Conservation (phyloP, 1,140 invertebrate species). For the Bombyx mandarina region DNA sequence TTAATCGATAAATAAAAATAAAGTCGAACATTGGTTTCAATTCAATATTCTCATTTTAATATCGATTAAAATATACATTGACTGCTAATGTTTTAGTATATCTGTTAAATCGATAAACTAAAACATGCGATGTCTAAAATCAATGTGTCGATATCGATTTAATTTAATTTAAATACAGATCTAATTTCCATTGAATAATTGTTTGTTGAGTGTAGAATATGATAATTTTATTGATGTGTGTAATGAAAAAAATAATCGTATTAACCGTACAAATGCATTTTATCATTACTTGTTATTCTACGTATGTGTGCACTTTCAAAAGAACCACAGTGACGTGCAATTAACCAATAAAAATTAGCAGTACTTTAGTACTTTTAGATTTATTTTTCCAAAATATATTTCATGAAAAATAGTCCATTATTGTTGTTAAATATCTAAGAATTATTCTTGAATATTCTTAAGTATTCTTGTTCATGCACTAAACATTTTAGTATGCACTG, state of each 20-base stretch:
- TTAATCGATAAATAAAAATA: too few species aligned
- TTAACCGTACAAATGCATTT: background rate
- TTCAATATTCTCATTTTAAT: too few species aligned
- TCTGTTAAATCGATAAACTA: background rate
- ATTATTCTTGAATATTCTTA: too few species aligned
- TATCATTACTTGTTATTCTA: background rate
- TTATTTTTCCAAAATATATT: conserved; percentile 1
- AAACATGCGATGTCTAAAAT: background rate
- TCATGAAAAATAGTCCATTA: background rate
- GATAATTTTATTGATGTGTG: background rate
- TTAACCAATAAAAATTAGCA: background rate
- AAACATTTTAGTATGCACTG: too few species aligned
- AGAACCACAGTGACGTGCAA: background rate
- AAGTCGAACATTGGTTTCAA: too few species aligned
- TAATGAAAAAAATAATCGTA: too few species aligned
- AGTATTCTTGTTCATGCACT: too few species aligned
- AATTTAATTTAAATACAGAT: conserved; percentile 1
- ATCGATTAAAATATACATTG: background rate
- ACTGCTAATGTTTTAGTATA: conserved; percentile 1
- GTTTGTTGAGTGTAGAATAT: background rate
- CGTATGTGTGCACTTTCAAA: background rate
- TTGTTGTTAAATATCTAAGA: too few species aligned
- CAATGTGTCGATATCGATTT: conserved; percentile 4
- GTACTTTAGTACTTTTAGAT: background rate
- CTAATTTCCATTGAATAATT: conserved; percentile 1